These are phyloP conservation scores for Nothura maculosa DNA, from an alignment of 2,797 vertebrate genomes.

Conservation along the genomic window DNA sequence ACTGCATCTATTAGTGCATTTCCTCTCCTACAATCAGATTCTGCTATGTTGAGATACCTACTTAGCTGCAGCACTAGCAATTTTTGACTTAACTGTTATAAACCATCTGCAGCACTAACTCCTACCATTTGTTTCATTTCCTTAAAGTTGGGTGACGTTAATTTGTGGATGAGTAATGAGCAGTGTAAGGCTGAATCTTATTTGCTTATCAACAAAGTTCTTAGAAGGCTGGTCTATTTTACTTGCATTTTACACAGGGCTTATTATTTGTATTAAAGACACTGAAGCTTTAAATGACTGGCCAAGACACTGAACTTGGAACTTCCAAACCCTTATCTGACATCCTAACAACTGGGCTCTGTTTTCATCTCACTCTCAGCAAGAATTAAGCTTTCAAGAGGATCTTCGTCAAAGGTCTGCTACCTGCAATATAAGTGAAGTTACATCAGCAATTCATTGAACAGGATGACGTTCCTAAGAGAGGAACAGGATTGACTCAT, in stretches of 20 bases:
- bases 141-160: background rate
- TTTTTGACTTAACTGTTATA: background rate
- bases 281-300: background rate
- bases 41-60: background rate
- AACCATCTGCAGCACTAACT: background rate
- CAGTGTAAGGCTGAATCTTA: background rate
- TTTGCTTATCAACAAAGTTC: background rate
- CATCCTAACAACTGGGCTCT: background rate
- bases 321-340: background rate
- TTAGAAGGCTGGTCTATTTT: background rate
- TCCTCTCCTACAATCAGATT: background rate
- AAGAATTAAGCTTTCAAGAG: background rate
- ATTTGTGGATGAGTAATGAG: background rate
- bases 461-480: background rate
- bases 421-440: background rate
- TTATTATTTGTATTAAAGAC: no score
- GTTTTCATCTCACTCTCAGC: background rate
- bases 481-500: background rate
- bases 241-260: background rate
- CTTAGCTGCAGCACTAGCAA: background rate
- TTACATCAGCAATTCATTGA: constrained; percentile 12
- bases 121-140: background rate
- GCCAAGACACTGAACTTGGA: background rate
- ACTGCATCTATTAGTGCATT: background rate
- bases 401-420: background rate